phyloP scores from a whole-genome alignment of 2,888 invertebrate genomes.

The Colostygia pectinataria region DNA sequence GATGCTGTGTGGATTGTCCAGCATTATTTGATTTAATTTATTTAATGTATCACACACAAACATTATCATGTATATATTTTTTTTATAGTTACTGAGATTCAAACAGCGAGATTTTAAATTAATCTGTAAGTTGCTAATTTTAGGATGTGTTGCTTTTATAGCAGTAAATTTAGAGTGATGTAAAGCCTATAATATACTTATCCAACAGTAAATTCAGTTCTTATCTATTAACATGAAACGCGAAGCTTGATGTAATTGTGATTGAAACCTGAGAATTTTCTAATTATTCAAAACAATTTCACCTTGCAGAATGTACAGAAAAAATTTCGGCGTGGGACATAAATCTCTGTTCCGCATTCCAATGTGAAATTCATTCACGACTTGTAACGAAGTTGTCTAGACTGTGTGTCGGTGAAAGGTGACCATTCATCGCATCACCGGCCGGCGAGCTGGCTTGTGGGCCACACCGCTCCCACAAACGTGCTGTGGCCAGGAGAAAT shows the following conservation, averaged over 20 bases:
- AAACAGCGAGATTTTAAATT: too few species aligned
- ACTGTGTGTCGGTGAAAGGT: slow-evolving; percentile 82
- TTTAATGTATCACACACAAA: too few species aligned
- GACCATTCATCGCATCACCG: slow-evolving; percentile 81
- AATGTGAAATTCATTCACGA: slow-evolving; percentile 77
- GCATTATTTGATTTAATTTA: too few species aligned
- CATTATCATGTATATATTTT: too few species aligned
- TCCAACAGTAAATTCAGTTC: too few species aligned
- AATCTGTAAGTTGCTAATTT: too few species aligned
- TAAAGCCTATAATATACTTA: too few species aligned
- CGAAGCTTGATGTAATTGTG: slow-evolving; percentile 32
- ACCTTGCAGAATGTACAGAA: slow-evolving; percentile 53
- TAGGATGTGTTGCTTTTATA: too few species aligned
- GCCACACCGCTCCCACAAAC: slow-evolving; percentile 61
- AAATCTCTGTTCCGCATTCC: slow-evolving; percentile 79
- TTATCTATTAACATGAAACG: background rate
- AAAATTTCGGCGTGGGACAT: slow-evolving; percentile 58
- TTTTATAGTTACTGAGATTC: too few species aligned
- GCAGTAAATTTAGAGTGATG: too few species aligned
- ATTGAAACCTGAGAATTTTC: slow-evolving; percentile 42
- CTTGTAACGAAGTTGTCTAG: slow-evolving; percentile 74
- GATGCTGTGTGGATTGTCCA: too few species aligned
- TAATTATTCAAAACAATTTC: slow-evolving; percentile 64
- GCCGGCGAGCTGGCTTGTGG: slow-evolving; percentile 54
- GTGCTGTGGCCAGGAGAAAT: slow-evolving; percentile 42